A percentile compares a stretch with the other conserved stretches of the same genome.
Evolutionary conservation across 1,140 invertebrate genomes (phyloP).

Genomic region (Brachionus calyciflorus): DNA sequence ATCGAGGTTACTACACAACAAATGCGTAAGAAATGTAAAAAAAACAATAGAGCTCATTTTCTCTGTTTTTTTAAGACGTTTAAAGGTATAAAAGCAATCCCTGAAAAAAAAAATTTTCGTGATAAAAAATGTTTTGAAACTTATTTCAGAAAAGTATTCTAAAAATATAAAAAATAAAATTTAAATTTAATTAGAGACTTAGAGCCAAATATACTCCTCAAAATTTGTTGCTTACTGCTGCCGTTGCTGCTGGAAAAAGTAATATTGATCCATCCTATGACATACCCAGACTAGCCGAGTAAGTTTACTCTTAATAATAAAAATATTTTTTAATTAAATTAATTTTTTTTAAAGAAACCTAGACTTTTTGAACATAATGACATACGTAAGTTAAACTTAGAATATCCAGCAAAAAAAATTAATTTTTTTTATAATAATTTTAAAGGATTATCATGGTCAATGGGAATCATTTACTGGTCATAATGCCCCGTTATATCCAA

Average conservation of each 20-base stretch:
- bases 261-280: conserved; percentile 68
- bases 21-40: no score
- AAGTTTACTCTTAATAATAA: conserved; percentile 54
- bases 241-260: conserved; percentile 49
- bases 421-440: background rate
- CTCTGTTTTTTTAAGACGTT: no score
- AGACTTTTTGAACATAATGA: conserved; percentile 85
- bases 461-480: conserved; percentile 38
- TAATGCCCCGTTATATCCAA: conserved; percentile 31
- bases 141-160: no score
- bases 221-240: conserved; percentile 50
- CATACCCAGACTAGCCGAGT: conserved; percentile 68
- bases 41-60: no score
- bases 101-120: no score
- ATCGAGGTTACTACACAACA: no score
- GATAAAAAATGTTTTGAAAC: no score
- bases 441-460: conserved; percentile 42
- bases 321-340: background rate
- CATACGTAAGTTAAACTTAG: conserved; percentile 75
- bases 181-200: conserved; percentile 38
- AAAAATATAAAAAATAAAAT: background rate
- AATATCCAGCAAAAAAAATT: no score
- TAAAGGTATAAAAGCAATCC: no score
- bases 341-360: conserved; percentile 57
- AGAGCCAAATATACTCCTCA: conserved; percentile 48